phyloP scores from a whole-genome alignment of 2,888 invertebrate genomes.

The Eucera pruinosa region DNA sequence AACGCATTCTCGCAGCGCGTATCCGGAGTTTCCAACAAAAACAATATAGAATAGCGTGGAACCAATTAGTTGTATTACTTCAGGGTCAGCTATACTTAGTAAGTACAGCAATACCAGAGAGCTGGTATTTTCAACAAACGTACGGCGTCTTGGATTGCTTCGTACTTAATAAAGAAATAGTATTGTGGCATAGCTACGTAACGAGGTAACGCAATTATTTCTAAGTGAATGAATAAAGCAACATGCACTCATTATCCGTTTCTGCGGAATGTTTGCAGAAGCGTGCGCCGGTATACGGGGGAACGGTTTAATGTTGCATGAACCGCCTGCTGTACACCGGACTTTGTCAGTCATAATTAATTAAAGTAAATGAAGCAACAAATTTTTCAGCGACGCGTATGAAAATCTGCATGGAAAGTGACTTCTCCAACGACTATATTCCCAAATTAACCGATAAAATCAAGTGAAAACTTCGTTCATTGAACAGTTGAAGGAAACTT shows the following conservation, averaged over 20 bases:
- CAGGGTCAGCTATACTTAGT: too few species aligned
- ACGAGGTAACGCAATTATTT: slow-evolving; percentile 4
- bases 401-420: not conserved
- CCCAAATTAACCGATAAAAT: not conserved
- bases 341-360: slow-evolving; percentile 24
- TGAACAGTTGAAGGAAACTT: not conserved
- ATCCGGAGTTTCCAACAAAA: too few species aligned
- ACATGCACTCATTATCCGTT: slow-evolving; percentile 9
- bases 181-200: not conserved
- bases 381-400: not conserved
- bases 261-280: slow-evolving; percentile 13
- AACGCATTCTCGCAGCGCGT: too few species aligned
- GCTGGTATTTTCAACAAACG: too few species aligned
- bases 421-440: too few species aligned
- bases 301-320: slow-evolving; percentile 26
- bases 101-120: too few species aligned
- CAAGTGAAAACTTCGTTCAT: too few species aligned
- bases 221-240: slow-evolving; percentile 1
- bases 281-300: not conserved
- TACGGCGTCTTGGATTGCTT: too few species aligned
- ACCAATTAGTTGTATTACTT: too few species aligned
- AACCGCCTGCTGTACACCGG: not conserved
- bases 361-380: slow-evolving; percentile 23
- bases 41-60: too few species aligned
- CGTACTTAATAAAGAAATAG: not conserved